Conservation (phyloP, 2,888 invertebrate genomes). For the Oscheius onirici region DNA sequence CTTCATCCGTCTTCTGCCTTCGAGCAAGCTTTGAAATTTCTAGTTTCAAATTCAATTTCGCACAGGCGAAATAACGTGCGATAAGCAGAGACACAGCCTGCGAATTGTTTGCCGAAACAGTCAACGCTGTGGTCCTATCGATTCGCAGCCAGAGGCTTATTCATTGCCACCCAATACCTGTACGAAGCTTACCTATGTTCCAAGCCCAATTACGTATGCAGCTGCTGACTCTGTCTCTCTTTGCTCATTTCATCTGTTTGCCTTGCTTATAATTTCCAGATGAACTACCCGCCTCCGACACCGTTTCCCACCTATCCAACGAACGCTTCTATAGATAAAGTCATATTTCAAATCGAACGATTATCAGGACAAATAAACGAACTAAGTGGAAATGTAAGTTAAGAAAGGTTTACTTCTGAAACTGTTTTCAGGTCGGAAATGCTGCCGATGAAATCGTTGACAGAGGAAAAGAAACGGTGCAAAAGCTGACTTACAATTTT, state of each 20-base stretch:
- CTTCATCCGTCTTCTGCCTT: no score
- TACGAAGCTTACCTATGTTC: conserved; percentile 7
- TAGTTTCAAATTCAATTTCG: conserved; percentile 16
- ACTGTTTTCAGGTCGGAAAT: conserved; percentile 38
- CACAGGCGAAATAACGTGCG: conserved; percentile 18
- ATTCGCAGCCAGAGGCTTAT: conserved; percentile 21
- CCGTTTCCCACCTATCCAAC: conserved; percentile 24
- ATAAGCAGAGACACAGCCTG: conserved; percentile 23
- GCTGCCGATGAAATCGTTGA: conserved; percentile 46
- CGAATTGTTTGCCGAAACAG: conserved; percentile 37
- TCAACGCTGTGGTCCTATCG: conserved; percentile 31
- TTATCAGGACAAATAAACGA: conserved; percentile 31
- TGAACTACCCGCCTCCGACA: conserved; percentile 13
- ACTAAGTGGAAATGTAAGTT: conserved; percentile 23
- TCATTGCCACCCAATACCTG: conserved; percentile 28
- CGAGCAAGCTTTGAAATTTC: not conserved
- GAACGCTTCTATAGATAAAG: conserved; percentile 59
- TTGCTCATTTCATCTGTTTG: not conserved
- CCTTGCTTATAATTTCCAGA: not conserved
- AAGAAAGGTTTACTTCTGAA: not conserved
- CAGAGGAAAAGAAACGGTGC: conserved; percentile 40
- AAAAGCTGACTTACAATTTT: conserved; percentile 39
- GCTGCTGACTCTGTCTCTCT: not conserved
- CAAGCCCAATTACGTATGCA: conserved; percentile 10
- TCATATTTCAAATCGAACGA: conserved; percentile 50